Evolutionary conservation across 2,797 vertebrate species (phyloP), one percentile per base, ranked within the genome.

Genomic region (Mormyrus hasselquistii): DNA sequence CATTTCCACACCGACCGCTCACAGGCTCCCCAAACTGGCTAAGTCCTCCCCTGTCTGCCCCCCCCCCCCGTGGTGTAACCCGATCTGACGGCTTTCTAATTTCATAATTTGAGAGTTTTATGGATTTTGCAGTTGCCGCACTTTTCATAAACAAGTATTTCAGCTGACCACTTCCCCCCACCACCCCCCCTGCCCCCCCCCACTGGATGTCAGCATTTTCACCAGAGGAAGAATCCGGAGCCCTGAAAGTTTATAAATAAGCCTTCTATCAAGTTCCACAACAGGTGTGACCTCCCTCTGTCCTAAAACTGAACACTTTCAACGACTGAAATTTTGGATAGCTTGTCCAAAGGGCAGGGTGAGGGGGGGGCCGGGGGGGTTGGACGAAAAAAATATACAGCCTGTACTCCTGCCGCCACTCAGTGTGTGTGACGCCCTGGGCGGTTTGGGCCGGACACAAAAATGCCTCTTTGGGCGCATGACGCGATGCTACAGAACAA

Each of bases 211-310:
- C 96, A 97, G 97, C 95, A 92, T 97, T 97, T 98, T 99, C 97
- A 97, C 96, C 97, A 97, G 97, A 95, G 96, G 95, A 98, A 97
- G 98, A 99, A 98, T 98, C 98, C 96, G 95, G 95, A 97, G 97
- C 97, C 96, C 97, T 96, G 98, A 98, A 99, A 98, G 98, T 99
- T 99, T 99, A 99, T 98, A 99, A 99, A 99, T 99, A 99, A 99
- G 97, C 97, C 99, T 98, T 99, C 98, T 98, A 98, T 99, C 98
- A 99, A 99, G 98, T 99, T 99, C 98, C 98, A 98, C 97, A 98
- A 99, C 99, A 99, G 98, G 98, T 99, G 99, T 98, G 98, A 98
- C 97, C 98, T 97, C 97, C 96, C 94, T 92, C 96, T 98, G 97
- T 98, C 98, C 98, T 97, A 99, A 99, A 99, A 99, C 98, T 97